Evolutionary conservation across 1,140 invertebrate species (phyloP).

Genomic region (Diachasmimorpha longicaudata): DNA sequence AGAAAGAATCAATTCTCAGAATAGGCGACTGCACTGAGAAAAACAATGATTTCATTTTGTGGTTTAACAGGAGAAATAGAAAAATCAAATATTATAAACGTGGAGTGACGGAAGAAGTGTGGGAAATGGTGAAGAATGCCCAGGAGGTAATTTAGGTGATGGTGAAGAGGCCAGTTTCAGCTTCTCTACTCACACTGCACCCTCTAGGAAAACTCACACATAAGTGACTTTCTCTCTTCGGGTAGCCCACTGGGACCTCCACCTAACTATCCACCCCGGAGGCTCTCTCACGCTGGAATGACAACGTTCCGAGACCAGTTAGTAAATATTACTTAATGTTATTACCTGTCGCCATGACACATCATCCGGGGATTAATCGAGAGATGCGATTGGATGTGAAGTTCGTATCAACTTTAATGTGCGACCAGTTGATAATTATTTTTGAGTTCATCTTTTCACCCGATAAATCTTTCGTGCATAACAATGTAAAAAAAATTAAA

Average conservation of each 20-base stretch:
- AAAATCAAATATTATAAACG: too few species aligned
- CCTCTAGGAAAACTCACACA: slow-evolving; percentile 12
- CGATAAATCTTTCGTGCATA: too few species aligned
- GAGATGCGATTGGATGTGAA: not conserved
- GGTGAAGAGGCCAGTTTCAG: slow-evolving; percentile 8
- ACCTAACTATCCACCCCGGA: not conserved
- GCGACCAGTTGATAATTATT: too few species aligned
- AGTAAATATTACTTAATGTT: slow-evolving; percentile 48
- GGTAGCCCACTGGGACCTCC: not conserved
- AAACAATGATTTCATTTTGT: too few species aligned
- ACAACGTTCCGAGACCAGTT: slow-evolving; percentile 18
- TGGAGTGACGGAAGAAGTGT: too few species aligned
- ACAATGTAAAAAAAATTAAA: too few species aligned
- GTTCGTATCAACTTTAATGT: not conserved
- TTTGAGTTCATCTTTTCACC: too few species aligned
- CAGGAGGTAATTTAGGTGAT: slow-evolving; percentile 38
- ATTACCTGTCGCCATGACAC: slow-evolving; percentile 30
- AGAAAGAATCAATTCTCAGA: too few species aligned
- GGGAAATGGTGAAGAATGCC: not conserved
- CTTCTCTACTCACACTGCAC: slow-evolving; percentile 20
- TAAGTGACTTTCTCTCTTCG: slow-evolving; percentile 5
- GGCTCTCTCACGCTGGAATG: not conserved
- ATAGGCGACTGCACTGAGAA: too few species aligned
- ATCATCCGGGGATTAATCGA: not conserved
- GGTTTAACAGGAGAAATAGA: too few species aligned